Conservation (phyloP, 1,140 invertebrate genomes). For the Trinorchestia longiramus region DNA sequence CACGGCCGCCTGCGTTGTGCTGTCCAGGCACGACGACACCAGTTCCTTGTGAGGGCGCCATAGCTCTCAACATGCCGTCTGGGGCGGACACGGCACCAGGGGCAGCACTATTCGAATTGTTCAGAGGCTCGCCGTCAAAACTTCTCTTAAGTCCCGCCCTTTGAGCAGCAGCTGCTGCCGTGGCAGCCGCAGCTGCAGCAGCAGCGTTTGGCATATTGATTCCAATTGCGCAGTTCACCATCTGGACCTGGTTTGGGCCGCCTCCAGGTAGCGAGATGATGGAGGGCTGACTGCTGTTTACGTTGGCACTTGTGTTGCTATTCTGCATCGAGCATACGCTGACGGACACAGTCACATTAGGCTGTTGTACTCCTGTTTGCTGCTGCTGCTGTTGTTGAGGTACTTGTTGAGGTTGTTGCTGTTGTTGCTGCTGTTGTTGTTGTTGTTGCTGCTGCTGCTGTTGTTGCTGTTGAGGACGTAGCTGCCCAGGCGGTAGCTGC, state of each 20-base stretch:
- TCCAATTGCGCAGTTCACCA: not conserved
- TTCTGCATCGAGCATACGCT: constrained; percentile 40
- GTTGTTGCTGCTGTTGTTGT: constrained; percentile 58
- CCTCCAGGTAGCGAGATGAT: not conserved
- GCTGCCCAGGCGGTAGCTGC: not conserved
- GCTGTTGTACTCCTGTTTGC: constrained; percentile 58
- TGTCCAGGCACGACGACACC: not conserved
- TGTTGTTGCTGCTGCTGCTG: constrained; percentile 9
- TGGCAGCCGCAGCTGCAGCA: not conserved
- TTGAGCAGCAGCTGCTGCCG: not conserved
- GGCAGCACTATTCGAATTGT: constrained; percentile 55
- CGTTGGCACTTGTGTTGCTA: constrained; percentile 42
- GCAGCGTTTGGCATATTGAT: not conserved
- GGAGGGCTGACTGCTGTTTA: constrained; percentile 30
- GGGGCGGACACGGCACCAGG: not conserved
- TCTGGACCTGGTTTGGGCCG: not conserved
- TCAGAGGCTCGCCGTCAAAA: constrained; percentile 44
- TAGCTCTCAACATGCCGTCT: not conserved
- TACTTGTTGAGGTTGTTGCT: constrained; percentile 68
- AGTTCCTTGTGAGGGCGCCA: not conserved
- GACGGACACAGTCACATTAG: constrained; percentile 55
- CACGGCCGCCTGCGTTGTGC: not conserved
- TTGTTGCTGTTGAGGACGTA: not conserved
- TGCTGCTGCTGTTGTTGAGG: constrained; percentile 68
- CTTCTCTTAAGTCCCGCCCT: constrained; percentile 16